These are phyloP conservation scores for Antheraea mylitta DNA, from an alignment of 1,140 invertebrate species.

Conservation along the genomic window DNA sequence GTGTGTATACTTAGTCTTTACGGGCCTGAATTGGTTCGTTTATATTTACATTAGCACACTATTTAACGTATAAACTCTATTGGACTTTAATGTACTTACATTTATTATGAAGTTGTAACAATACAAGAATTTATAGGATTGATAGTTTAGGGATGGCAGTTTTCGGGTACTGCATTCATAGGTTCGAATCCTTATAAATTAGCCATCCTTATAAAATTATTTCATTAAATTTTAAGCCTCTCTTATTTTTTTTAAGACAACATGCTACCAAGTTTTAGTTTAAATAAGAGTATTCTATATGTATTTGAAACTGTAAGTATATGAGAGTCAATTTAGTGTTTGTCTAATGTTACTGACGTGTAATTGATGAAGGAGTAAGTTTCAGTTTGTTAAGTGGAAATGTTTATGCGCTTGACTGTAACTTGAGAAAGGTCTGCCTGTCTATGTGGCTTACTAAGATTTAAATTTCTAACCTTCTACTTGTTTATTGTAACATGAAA, in stretches of 20 bases:
- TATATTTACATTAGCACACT: neutral
- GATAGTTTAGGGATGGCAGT: no score
- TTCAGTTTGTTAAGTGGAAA: conserved; percentile 2
- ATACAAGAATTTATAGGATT: no score
- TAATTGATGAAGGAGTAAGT: neutral
- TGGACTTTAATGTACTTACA: no score
- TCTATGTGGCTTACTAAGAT: neutral
- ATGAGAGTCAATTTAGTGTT: neutral
- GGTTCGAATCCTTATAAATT: no score
- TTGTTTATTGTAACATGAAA: neutral
- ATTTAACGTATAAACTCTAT: neutral
- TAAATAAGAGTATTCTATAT: no score
- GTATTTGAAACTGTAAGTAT: no score
- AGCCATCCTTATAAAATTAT: no score
- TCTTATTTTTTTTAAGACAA: no score
- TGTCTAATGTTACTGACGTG: conserved; percentile 1
- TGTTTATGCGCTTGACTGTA: neutral
- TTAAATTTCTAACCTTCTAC: neutral
- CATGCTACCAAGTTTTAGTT: no score
- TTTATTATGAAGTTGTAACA: no score
- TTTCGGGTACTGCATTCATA: no score
- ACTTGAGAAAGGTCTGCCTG: neutral
- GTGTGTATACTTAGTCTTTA: neutral
- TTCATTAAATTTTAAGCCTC: no score
- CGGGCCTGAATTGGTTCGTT: neutral